Evolutionary conservation across 1,140 invertebrate species (phyloP).

Genomic region (Temnothorax curvispinosus): DNA sequence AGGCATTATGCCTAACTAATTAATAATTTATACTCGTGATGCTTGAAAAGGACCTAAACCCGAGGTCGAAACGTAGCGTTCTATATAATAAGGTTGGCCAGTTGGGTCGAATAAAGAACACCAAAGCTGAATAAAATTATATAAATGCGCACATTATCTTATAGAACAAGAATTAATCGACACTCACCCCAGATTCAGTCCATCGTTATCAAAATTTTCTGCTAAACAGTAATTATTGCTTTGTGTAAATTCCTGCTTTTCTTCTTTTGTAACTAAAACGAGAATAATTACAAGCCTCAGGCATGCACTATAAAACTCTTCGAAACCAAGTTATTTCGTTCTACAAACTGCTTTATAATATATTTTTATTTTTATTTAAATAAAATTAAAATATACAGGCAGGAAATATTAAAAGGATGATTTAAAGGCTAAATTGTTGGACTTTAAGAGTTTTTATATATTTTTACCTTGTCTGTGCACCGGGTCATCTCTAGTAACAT

Average conservation of each 20-base stretch:
- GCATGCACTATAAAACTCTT: background rate
- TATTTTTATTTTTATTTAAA: background rate
- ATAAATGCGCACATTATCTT: background rate
- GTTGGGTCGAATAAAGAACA: no score
- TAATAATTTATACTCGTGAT: no score
- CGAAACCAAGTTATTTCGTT: background rate
- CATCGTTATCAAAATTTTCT: slow-evolving; percentile 84
- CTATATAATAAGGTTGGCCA: no score
- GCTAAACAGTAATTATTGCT: slow-evolving; percentile 84
- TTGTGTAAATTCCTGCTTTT: slow-evolving; percentile 82
- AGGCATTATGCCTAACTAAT: no score
- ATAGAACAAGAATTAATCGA: background rate
- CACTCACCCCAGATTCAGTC: slow-evolving; percentile 78
- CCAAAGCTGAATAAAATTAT: slow-evolving; percentile 19
- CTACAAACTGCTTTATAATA: background rate
- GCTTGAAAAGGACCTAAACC: no score
- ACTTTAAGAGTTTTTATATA: background rate
- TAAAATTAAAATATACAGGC: no score
- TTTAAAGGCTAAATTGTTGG: background rate
- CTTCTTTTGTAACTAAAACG: slow-evolving; percentile 82
- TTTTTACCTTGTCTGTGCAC: slow-evolving; percentile 84
- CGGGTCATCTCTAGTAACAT: slow-evolving; percentile 95
- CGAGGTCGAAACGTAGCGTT: no score
- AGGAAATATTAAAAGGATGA: background rate
- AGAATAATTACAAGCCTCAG: background rate